These are phyloP conservation scores for Aplysia californica DNA, from an alignment of 1,140 invertebrate species.

Conservation along the genomic window DNA sequence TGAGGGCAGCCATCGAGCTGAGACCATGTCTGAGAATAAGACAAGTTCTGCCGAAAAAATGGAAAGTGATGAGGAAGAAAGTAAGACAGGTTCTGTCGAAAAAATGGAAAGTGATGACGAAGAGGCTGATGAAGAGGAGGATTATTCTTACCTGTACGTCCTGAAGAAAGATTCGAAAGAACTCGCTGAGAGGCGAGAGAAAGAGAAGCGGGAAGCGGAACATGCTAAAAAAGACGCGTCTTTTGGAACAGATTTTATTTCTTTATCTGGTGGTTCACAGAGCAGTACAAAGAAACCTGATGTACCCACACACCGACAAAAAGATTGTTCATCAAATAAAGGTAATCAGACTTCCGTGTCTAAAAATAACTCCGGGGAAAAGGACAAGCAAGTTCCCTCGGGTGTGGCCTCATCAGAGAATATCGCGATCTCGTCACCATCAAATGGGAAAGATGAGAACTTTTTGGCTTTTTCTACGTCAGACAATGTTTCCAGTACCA, in stretches of 20 bases:
- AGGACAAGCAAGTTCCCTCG: neutral
- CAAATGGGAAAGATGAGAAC: neutral
- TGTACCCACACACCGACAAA: neutral
- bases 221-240: neutral
- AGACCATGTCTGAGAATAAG: no score
- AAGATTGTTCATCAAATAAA: neutral
- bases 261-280: neutral
- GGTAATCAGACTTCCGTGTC: neutral
- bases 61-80: no score
- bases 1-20: no score
- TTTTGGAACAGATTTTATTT: constrained; percentile 22
- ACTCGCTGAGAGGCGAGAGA: neutral
- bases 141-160: constrained; percentile 21
- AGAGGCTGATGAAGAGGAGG: constrained; percentile 1
- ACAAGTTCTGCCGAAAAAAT: no score
- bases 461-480: neutral
- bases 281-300: neutral
- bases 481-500: no score
- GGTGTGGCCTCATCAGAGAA: neutral
- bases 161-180: constrained; percentile 19
- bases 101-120: no score
- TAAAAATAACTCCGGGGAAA: neutral
- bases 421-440: neutral
- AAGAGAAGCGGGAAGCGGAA: neutral
- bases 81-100: no score